These are phyloP conservation scores for Lerista edwardsae DNA, from an alignment of 2,797 vertebrate species.

Conservation along the genomic window DNA sequence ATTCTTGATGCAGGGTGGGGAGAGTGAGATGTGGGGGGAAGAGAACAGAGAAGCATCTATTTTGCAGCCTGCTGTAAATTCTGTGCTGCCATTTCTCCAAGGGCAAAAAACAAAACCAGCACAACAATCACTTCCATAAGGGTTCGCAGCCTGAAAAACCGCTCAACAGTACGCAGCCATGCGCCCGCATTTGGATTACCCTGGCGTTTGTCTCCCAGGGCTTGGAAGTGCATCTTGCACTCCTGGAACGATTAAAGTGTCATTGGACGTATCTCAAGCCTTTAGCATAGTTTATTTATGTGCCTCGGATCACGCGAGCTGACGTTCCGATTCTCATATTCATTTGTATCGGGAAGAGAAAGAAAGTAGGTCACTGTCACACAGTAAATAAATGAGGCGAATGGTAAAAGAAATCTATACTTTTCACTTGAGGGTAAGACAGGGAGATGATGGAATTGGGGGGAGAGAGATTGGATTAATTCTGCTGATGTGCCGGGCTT, in stretches of 20 bases:
- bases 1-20: neutral
- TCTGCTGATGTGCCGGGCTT: constrained; percentile 37
- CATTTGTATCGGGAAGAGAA: constrained; percentile 37
- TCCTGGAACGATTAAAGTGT: constrained; percentile 52
- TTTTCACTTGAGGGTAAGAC: constrained; percentile 56
- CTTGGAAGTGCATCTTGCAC: constrained; percentile 7
- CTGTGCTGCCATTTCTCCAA: neutral
- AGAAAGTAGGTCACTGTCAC: constrained; percentile 63
- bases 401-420: constrained; percentile 52
- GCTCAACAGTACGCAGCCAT: neutral
- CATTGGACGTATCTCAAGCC: constrained; percentile 40
- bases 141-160: constrained; percentile 36
- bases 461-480: constrained; percentile 48
- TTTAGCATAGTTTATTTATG: constrained; percentile 40
- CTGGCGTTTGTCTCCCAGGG: neutral
- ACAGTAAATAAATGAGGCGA: constrained; percentile 41
- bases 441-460: neutral
- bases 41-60: neutral
- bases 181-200: constrained; percentile 25
- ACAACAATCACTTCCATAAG: neutral
- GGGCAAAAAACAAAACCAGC: constrained; percentile 30
- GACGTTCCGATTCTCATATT: constrained; percentile 8
- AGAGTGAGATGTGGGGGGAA: no score
- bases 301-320: constrained; percentile 1
- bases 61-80: constrained; percentile 41